Base-by-base conservation (phyloP, 2,888 invertebrate genomes). In the Diloba caeruleocephala region DNA sequence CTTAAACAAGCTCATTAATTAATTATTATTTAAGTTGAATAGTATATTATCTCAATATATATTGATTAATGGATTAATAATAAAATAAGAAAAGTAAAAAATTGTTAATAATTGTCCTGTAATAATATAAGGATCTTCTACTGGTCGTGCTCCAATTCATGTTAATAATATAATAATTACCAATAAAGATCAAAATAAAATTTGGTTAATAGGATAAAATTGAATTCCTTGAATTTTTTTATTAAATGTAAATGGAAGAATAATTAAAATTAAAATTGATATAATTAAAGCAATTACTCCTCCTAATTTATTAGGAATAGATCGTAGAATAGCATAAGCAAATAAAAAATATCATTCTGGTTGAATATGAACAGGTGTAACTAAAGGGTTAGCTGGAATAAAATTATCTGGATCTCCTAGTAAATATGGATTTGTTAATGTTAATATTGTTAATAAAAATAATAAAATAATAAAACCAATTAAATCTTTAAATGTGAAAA, bases 311-410 rank as follows among this genome's bases (percentile, higher is more conserved):
- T 96, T 97, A 4, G 97, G 96, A 51, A 97, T 96, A 28, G 96
- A 96, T 17, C 97, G 97, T 77, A 97, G 71, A 92, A 97, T 97
- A 12, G 96, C 96, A 85, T 97, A 97, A 9, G 97, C 96, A 94
- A 97, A 97, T 93, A 97, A 84, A 77, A 97, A 97, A 84, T 97
- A 97, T 95, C 96, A 97, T 95, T 97, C 97, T 34, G 96, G 97
- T 94, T 97, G 96, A 92, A 97, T 97, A 80, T 97, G 97, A 5
- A 94, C 82, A 0, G 97, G 96, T 0, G 96, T 96, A 10, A 95
- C 93, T 90, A 96, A 75, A 0, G 95, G 94, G 65, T 96, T 96
- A 3, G 96, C 96, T 0, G 95, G 95, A 13, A 94, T 95, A 89
- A 96, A 97, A 89, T 96, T 97, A 92, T 96, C 96, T 0, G 96